phyloP scores from a whole-genome alignment of 2,888 invertebrate species.

The Drosophila antonietae region DNA sequence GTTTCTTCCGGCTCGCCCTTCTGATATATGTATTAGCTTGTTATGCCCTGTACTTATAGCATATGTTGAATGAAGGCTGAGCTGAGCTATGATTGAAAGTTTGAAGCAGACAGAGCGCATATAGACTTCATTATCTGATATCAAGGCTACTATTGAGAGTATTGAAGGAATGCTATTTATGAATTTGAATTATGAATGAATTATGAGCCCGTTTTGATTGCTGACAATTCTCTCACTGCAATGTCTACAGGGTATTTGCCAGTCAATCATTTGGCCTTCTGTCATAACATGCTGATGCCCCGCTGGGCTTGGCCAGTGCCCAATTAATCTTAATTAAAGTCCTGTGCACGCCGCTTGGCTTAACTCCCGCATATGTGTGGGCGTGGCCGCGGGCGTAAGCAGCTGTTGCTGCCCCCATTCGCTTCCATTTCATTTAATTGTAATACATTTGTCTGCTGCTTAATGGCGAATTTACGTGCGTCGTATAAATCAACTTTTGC shows the following conservation, averaged over 20 bases:
- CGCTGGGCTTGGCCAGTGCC: constrained; percentile 39
- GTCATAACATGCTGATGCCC: not conserved
- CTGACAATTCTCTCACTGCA: not conserved
- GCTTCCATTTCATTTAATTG: constrained; percentile 72
- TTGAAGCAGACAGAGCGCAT: not conserved
- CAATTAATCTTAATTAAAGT: constrained; percentile 79
- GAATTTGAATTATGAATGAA: too few relatives aligned
- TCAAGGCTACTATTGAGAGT: too few relatives aligned
- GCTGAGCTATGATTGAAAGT: not conserved
- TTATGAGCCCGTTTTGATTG: too few relatives aligned
- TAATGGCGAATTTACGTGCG: constrained; percentile 75
- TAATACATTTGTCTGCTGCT: constrained; percentile 74
- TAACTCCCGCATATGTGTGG: constrained; percentile 40
- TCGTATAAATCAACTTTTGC: constrained; percentile 72
- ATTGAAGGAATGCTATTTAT: too few relatives aligned
- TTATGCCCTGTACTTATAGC: not conserved
- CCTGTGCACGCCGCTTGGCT: constrained; percentile 23
- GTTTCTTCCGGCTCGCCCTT: constrained; percentile 22
- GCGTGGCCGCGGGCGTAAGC: constrained; percentile 40
- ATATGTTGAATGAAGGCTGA: not conserved
- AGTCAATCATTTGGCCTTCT: not conserved
- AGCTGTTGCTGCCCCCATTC: constrained; percentile 56
- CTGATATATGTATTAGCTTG: not conserved
- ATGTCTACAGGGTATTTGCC: not conserved
- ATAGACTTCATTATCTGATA: not conserved